Percentiles rank a stretch among this genome's conserved stretches.
Conservation (phyloP, 2,797 vertebrate species). For the Pristis pectinata region DNA sequence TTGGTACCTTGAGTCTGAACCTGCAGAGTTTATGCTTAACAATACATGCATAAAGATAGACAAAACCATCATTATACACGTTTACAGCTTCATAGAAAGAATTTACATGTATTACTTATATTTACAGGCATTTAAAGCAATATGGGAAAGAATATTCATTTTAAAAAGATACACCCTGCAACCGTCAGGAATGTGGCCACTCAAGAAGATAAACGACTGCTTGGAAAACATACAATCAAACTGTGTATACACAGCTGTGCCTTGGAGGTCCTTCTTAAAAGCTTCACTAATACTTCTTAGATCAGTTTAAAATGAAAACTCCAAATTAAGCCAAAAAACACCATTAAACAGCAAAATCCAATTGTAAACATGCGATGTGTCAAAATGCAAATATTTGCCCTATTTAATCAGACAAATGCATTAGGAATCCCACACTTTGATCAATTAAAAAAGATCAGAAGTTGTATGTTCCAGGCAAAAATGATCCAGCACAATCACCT, state of each 20-base stretch:
- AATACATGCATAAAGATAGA: too few relatives aligned
- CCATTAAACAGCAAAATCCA: background rate
- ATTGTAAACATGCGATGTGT: background rate
- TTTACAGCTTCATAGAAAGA: background rate
- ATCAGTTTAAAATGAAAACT: background rate
- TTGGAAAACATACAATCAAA: background rate
- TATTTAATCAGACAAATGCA: background rate
- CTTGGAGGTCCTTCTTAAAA: background rate
- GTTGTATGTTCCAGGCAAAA: background rate
- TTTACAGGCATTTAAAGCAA: background rate
- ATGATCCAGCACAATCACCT: background rate
- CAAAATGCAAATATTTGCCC: slow-evolving; percentile 8
- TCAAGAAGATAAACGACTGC: slow-evolving; percentile 31
- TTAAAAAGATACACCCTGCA: background rate
- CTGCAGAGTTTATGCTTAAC: background rate
- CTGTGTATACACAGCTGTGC: slow-evolving; percentile 21
- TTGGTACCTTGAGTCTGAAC: background rate
- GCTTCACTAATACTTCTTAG: background rate
- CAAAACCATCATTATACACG: background rate
- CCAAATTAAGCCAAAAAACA: background rate
- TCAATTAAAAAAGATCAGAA: background rate
- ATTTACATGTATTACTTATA: background rate
- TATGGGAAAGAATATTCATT: background rate
- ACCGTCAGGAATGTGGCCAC: background rate
- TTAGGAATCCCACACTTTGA: background rate